These are phyloP conservation scores for Gallirallus australis DNA, from an alignment of 2,797 vertebrate species.

Conservation along the genomic window DNA sequence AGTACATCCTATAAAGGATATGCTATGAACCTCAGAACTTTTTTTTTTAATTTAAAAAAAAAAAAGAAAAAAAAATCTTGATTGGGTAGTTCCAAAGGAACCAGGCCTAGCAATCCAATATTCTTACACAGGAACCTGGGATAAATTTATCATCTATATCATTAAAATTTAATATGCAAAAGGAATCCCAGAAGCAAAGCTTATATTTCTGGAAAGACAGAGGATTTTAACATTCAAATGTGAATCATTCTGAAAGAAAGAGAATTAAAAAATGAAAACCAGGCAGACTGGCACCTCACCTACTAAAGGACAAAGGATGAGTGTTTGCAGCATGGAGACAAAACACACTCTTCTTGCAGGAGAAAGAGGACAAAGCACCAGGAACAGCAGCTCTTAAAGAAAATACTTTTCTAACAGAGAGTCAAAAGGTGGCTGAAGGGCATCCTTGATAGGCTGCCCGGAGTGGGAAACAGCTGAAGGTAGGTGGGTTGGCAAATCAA, in stretches of 20 bases:
- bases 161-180: not conserved
- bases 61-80: not conserved
- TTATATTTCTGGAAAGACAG: not conserved
- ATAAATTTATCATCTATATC: not conserved
- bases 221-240: not conserved
- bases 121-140: not conserved
- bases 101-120: not conserved
- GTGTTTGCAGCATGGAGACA: not conserved
- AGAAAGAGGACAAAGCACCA: not conserved
- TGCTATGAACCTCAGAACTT: not conserved
- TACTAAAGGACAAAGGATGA: not conserved
- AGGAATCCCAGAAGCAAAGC: not conserved
- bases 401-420: not conserved
- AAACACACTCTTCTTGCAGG: not conserved
- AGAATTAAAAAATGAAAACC: not conserved
- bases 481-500: not conserved
- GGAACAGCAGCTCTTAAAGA: not conserved
- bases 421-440: not conserved
- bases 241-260: not conserved
- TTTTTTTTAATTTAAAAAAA: not conserved
- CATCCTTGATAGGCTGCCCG: rapidly evolving
- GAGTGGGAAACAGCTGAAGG: not conserved
- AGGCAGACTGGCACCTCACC: not conserved
- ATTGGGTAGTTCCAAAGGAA: not conserved
- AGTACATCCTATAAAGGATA: not conserved